These are phyloP conservation scores for Microcebus griseorufus DNA, from an alignment of 2,113 vertebrate genomes.

Conservation along the genomic window DNA sequence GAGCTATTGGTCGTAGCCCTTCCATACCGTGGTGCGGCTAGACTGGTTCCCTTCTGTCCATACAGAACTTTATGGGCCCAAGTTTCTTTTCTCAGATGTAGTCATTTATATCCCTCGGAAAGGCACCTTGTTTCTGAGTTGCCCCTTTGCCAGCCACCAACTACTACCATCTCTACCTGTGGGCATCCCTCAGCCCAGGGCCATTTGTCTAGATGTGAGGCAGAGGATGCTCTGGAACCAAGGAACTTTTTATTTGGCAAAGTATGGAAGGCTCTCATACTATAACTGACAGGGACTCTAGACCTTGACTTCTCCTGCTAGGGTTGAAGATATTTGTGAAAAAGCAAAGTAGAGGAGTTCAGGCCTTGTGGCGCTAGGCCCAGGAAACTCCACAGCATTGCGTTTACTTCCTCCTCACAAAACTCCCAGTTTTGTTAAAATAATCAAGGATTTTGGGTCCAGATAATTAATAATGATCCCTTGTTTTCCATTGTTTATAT, in stretches of 20 bases:
- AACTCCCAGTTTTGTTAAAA: neutral
- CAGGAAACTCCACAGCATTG: neutral
- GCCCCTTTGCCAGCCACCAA: neutral
- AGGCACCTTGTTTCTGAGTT: neutral
- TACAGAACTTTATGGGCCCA: neutral
- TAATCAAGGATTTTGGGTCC: neutral
- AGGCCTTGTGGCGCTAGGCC: neutral
- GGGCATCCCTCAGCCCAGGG: neutral
- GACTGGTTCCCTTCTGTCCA: neutral
- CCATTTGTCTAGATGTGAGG: neutral
- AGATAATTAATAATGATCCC: neutral
- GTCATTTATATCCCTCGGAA: neutral
- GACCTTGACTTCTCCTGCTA: neutral
- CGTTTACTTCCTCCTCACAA: neutral
- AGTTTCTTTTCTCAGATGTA: neutral
- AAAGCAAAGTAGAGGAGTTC: neutral
- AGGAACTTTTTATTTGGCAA: neutral
- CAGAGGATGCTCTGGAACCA: neutral
- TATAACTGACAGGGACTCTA: neutral
- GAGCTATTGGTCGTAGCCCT: neutral
- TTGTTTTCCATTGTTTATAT: neutral
- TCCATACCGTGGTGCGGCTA: neutral
- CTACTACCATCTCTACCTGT: neutral
- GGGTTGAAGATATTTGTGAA: neutral
- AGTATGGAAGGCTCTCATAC: neutral